Conservation (phyloP, 1,140 invertebrate genomes). For the Saxidomus purpurata region DNA sequence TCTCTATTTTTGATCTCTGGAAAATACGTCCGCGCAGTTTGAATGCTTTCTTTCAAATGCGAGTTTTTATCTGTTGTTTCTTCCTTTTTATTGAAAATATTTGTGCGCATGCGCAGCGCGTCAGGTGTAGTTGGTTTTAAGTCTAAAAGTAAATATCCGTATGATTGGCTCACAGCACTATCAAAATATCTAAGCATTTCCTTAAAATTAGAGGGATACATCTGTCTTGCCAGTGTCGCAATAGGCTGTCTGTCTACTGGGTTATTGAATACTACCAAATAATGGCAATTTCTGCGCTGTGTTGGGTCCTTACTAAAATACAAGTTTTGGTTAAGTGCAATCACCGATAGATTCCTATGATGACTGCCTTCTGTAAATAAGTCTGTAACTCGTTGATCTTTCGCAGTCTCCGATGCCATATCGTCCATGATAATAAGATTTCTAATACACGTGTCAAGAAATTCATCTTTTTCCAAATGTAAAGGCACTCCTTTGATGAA, state of each 20-base stretch:
- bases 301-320: conserved; percentile 50
- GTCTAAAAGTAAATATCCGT: not conserved
- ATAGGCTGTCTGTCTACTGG: conserved; percentile 32
- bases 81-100: too few relatives aligned
- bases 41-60: not conserved
- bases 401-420: conserved; percentile 9
- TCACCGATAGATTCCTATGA: conserved; percentile 36
- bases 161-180: too few relatives aligned
- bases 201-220: too few relatives aligned
- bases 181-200: too few relatives aligned
- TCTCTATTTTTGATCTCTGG: not conserved
- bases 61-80: not conserved
- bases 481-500: not conserved
- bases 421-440: conserved; percentile 40
- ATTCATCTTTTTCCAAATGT: not conserved
- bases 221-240: conserved; percentile 13
- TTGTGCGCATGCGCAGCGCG: not conserved
- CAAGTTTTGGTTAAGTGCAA: conserved; percentile 21
- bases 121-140: not conserved
- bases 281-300: conserved; percentile 65
- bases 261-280: conserved; percentile 65
- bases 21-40: not conserved
- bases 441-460: conserved; percentile 7
- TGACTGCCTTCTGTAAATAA: conserved; percentile 47
- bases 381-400: conserved; percentile 48